Percentiles rank a stretch among this genome's conserved stretches.
Evolutionary conservation across 2,113 vertebrate species (phyloP).

Genomic region (Natator depressus): DNA sequence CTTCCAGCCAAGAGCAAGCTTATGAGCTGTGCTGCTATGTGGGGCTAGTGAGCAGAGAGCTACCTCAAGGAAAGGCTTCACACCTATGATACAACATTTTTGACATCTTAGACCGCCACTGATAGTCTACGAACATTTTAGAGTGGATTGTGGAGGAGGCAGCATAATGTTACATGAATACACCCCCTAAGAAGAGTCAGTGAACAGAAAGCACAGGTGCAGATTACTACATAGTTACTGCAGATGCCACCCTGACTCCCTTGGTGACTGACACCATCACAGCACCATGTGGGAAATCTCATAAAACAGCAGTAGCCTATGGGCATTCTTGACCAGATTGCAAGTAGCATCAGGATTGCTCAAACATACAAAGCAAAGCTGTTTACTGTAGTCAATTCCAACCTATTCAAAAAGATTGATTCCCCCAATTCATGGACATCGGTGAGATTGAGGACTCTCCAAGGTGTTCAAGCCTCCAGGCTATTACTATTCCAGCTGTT

Average conservation of each 20-base stretch:
- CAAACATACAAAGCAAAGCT: not conserved
- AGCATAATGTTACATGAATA: not conserved
- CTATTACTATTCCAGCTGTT: not conserved
- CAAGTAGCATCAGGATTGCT: not conserved
- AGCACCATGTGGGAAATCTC: not conserved
- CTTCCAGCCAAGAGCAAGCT: not conserved
- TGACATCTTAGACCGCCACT: not conserved
- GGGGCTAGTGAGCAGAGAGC: not conserved
- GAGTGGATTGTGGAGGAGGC: not conserved
- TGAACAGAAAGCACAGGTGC: not conserved
- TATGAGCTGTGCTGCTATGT: not conserved
- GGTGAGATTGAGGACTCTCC: not conserved
- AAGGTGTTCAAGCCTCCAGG: not conserved
- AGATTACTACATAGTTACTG: not conserved
- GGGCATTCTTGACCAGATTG: not conserved
- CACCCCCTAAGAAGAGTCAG: not conserved
- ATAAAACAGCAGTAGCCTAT: not conserved
- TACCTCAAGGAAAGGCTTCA: not conserved
- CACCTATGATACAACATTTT: not conserved
- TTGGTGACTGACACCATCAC: not conserved
- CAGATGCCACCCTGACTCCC: not conserved
- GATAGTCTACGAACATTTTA: not conserved
- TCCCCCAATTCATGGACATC: no score
- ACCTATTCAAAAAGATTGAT: not conserved
- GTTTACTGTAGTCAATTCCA: not conserved